Conservation (phyloP, 2,113 vertebrate species). For the Synodontis membranacea region DNA sequence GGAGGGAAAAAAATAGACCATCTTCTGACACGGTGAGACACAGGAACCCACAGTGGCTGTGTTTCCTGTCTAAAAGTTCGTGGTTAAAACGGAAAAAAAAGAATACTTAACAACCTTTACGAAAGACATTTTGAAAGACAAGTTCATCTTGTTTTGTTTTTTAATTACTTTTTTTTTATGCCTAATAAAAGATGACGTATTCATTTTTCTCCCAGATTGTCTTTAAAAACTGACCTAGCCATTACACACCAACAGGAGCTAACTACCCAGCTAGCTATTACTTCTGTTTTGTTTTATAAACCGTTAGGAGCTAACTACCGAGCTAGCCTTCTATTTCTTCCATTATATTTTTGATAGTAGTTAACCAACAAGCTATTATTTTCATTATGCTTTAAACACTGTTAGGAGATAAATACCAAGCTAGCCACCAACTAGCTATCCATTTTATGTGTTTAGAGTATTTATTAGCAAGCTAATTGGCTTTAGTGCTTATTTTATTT, state of each 20-base stretch:
- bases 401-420: neutral
- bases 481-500: neutral
- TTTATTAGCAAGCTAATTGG: neutral
- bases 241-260: no score
- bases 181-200: neutral
- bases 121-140: neutral
- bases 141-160: neutral
- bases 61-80: neutral
- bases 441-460: neutral
- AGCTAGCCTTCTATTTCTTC: neutral
- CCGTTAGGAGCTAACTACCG: neutral
- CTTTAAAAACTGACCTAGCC: neutral
- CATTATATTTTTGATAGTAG: neutral
- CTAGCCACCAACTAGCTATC: neutral
- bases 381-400: neutral
- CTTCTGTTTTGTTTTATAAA: neutral
- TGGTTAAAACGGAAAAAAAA: neutral
- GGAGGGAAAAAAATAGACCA: conserved; percentile 12
- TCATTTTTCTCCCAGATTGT: neutral
- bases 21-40: neutral
- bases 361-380: neutral
- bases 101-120: neutral
- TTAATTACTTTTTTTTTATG: neutral
- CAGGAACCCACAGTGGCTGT: neutral
- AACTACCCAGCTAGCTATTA: neutral